These are phyloP conservation scores for Chionis minor DNA, from an alignment of 2,113 vertebrate genomes.

Conservation along the genomic window DNA sequence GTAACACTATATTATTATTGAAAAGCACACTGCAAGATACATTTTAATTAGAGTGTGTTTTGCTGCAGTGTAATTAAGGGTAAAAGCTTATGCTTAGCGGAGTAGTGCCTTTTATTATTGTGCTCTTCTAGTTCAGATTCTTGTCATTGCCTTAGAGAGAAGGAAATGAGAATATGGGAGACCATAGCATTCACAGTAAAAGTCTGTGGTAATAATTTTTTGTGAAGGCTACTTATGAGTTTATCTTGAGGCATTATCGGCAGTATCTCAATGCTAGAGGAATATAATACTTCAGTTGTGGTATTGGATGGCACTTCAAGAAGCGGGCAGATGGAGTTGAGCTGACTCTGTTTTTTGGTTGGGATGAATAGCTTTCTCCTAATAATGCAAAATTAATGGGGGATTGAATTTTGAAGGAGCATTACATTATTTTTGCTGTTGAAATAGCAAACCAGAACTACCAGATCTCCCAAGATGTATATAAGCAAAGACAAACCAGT, in stretches of 20 bases:
- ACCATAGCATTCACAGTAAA: not conserved
- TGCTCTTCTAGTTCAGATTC: not conserved
- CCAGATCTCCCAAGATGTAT: not conserved
- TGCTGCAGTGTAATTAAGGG: not conserved
- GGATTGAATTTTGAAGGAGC: not conserved
- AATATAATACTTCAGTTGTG: not conserved
- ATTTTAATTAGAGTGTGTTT: not conserved
- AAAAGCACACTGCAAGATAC: not conserved
- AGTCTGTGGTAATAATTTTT: not conserved
- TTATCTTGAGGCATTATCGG: not conserved
- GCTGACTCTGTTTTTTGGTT: not conserved
- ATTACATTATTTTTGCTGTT: not conserved
- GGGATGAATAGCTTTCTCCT: not conserved
- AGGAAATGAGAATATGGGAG: not conserved
- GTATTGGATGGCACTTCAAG: not conserved
- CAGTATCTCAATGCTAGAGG: not conserved
- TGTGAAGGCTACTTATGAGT: not conserved
- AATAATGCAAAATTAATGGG: not conserved
- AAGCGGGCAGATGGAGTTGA: not conserved
- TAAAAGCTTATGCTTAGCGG: not conserved
- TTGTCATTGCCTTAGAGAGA: not conserved
- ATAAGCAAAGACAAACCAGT: not conserved
- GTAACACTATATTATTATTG: not conserved
- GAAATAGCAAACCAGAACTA: not conserved
- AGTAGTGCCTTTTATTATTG: not conserved